phyloP scores from a whole-genome alignment of 1,140 invertebrate species.

The Conus betulinus region DNA sequence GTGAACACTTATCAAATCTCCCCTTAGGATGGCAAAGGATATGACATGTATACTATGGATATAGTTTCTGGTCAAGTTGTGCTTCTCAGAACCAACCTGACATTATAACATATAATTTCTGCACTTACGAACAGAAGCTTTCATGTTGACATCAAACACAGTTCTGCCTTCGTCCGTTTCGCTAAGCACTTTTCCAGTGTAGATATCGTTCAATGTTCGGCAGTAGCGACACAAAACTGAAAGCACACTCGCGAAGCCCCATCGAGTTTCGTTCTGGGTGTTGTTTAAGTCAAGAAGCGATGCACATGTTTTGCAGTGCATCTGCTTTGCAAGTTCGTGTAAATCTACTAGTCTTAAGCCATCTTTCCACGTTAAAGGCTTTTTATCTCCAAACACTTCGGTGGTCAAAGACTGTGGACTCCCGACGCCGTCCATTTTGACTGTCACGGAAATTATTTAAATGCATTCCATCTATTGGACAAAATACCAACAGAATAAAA shows the following conservation, averaged over 20 bases:
- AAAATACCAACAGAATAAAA: no score
- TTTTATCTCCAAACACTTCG: not conserved
- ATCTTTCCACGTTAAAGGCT: slow-evolving; percentile 13
- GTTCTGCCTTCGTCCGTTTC: not conserved
- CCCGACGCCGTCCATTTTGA: not conserved
- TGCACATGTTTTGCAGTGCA: slow-evolving; percentile 24
- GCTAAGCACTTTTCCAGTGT: slow-evolving; percentile 22
- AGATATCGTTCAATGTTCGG: slow-evolving; percentile 16
- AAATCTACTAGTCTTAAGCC: slow-evolving; percentile 29
- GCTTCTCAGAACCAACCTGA: no score
- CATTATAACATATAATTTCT: no score
- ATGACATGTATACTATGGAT: no score
- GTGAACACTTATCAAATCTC: no score
- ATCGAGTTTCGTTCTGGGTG: slow-evolving; percentile 4
- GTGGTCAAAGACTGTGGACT: not conserved
- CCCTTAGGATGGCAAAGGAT: no score
- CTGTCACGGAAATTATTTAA: no score
- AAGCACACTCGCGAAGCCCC: slow-evolving; percentile 24
- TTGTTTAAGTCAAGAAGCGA: slow-evolving; percentile 27
- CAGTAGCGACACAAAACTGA: slow-evolving; percentile 12
- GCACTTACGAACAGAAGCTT: slow-evolving; percentile 32
- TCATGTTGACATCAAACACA: slow-evolving; percentile 34
- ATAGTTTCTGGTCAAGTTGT: no score
- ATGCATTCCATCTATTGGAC: no score
- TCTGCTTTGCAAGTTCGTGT: slow-evolving; percentile 30